A percentile compares a stretch with the other conserved stretches of the same genome.
These are phyloP conservation scores for Troides helena DNA, from an alignment of 2,888 invertebrate species.

Conservation along the genomic window DNA sequence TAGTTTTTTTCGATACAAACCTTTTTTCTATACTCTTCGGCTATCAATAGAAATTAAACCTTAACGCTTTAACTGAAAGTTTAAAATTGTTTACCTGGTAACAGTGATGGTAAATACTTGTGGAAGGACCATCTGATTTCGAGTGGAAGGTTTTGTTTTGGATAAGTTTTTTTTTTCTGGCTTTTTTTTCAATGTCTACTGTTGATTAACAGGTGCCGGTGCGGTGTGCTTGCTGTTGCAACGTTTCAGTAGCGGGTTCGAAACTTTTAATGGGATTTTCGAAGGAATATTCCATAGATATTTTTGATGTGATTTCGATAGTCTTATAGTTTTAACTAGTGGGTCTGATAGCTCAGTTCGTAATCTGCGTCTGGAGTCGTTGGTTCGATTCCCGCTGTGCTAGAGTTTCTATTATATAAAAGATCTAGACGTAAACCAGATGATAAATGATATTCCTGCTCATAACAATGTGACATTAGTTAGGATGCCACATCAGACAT, in stretches of 20 bases:
- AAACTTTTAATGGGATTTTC: conserved; percentile 18
- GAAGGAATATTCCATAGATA: too few relatives aligned
- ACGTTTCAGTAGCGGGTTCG: conserved; percentile 33
- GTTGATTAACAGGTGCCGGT: conserved; percentile 39
- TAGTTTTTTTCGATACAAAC: conserved; percentile 36
- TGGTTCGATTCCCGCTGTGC: too few relatives aligned
- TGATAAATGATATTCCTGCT: too few relatives aligned
- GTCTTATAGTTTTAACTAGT: too few relatives aligned
- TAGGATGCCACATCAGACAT: too few relatives aligned
- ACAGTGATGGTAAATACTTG: conserved; percentile 7
- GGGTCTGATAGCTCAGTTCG: too few relatives aligned
- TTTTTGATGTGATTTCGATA: too few relatives aligned
- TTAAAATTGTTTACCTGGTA: conserved; percentile 28
- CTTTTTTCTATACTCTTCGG: conserved; percentile 17
- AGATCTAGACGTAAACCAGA: too few relatives aligned
- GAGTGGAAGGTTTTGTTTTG: conserved; percentile 36
- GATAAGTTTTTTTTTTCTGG: conserved; percentile 32
- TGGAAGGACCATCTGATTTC: conserved; percentile 32
- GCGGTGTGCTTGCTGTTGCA: conserved; percentile 30
- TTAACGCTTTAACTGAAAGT: background rate
- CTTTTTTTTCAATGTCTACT: conserved; percentile 32
- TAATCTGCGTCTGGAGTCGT: too few relatives aligned
- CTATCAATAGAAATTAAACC: background rate
- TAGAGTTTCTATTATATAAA: too few relatives aligned
- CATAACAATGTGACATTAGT: too few relatives aligned